Percentiles rank a stretch among this genome's conserved stretches.
Conservation (phyloP, 2,113 vertebrate species). For the Anseranas semipalmata region DNA sequence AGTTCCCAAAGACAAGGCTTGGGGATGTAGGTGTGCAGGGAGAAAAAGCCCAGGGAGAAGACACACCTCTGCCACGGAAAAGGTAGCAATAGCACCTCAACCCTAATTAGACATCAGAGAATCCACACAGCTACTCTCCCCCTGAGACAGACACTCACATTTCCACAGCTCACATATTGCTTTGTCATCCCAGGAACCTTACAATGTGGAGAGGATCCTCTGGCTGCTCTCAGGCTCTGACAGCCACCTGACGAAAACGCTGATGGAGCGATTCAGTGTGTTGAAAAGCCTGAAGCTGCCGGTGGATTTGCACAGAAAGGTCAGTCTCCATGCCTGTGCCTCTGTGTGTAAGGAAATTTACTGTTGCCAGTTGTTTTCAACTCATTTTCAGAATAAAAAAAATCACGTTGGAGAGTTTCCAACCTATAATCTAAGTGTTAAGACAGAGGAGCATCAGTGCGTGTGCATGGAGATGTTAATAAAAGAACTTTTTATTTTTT, state of each 20-base stretch:
- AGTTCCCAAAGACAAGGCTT: not conserved
- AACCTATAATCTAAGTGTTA: not conserved
- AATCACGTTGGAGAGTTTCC: not conserved
- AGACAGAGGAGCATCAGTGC: not conserved
- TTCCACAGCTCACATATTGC: not conserved
- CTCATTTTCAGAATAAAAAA: not conserved
- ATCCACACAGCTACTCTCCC: not conserved
- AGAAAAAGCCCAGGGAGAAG: not conserved
- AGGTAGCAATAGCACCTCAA: not conserved
- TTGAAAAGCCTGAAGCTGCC: constrained; percentile 76
- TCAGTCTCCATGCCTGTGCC: not conserved
- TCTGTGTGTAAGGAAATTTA: not conserved
- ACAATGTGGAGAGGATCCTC: constrained; percentile 93
- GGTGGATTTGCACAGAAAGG: constrained; percentile 72
- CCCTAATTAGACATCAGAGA: not conserved
- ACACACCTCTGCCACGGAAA: not conserved
- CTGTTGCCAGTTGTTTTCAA: not conserved
- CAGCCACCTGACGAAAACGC: constrained; percentile 64
- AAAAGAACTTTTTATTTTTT: accelerated
- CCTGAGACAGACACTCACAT: accelerated
- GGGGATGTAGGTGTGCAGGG: not conserved
- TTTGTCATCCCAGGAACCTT: constrained; percentile 83
- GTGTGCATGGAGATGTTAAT: not conserved
- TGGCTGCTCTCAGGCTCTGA: constrained; percentile 85
- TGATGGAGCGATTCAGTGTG: constrained; percentile 88